phyloP scores from a whole-genome alignment of 2,797 vertebrate species.

The Enoplosus armatus region DNA sequence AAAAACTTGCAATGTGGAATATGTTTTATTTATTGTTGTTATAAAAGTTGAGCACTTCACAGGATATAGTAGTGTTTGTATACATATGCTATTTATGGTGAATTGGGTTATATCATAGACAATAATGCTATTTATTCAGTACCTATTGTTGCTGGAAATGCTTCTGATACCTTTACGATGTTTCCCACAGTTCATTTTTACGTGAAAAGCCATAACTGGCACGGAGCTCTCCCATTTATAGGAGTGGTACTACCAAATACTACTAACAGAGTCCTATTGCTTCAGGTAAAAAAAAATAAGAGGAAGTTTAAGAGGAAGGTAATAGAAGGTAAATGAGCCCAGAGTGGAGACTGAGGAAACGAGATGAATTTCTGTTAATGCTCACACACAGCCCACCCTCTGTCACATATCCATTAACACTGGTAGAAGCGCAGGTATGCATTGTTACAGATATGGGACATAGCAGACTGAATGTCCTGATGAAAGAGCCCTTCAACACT shows the following conservation, averaged over 20 bases:
- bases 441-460: slow-evolving; percentile 32
- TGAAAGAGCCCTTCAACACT: slow-evolving; percentile 36
- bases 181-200: neutral
- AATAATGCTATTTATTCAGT: neutral
- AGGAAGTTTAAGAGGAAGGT: neutral
- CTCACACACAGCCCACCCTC: neutral
- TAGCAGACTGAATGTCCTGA: slow-evolving; percentile 35
- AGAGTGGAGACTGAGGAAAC: slow-evolving; percentile 1
- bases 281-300: neutral
- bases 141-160: neutral
- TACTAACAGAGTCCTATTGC: neutral
- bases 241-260: neutral
- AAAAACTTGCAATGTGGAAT: neutral
- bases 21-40: neutral
- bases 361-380: neutral
- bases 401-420: neutral
- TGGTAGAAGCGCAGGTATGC: slow-evolving; percentile 43
- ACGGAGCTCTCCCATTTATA: neutral
- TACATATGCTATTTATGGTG: neutral
- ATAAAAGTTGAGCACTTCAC: too few species aligned
- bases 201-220: neutral
- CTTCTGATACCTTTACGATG: neutral
- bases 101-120: neutral
- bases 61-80: too few species aligned
- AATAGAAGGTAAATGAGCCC: neutral